Evolutionary conservation across 2,888 invertebrate species (phyloP).

Genomic region (Plagiodera versicolora): DNA sequence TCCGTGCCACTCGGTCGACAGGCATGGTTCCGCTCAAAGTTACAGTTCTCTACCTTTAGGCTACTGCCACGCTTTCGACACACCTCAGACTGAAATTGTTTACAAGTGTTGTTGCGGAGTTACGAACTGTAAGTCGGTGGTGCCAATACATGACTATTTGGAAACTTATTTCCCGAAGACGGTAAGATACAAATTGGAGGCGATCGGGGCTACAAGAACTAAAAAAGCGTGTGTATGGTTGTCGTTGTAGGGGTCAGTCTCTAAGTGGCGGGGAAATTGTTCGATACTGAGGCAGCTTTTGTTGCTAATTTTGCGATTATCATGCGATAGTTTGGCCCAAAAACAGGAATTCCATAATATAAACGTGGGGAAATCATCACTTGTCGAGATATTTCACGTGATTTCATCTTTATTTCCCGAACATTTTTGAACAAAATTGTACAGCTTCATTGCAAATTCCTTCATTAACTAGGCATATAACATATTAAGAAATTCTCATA

Average conservation of each 20-base stretch:
- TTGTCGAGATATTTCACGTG: too few species aligned
- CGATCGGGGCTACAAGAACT: slow-evolving; percentile 14
- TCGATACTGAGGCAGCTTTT: background rate
- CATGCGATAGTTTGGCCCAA: too few species aligned
- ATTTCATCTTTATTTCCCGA: too few species aligned
- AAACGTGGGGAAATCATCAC: too few species aligned
- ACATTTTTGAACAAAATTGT: too few species aligned
- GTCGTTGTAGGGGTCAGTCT: slow-evolving; percentile 2
- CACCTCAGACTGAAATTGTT: slow-evolving; percentile 31
- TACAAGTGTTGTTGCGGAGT: slow-evolving; percentile 47
- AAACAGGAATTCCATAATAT: too few species aligned
- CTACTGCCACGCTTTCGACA: slow-evolving; percentile 17
- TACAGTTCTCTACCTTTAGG: slow-evolving; percentile 18
- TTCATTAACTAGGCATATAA: too few species aligned
- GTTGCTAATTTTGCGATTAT: too few species aligned
- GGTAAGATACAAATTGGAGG: slow-evolving; percentile 44
- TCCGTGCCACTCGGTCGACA: slow-evolving; percentile 11
- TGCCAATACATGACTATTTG: slow-evolving; percentile 53
- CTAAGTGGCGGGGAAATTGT: background rate
- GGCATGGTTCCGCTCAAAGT: slow-evolving; percentile 16
- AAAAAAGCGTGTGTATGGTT: slow-evolving; percentile 13
- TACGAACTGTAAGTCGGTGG: slow-evolving; percentile 44
- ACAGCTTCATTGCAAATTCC: too few species aligned
- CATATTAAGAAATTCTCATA: too few species aligned
- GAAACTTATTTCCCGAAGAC: slow-evolving; percentile 52